Evolutionary conservation across 1,140 invertebrate species (phyloP).

Genomic region (Atta colombica): DNA sequence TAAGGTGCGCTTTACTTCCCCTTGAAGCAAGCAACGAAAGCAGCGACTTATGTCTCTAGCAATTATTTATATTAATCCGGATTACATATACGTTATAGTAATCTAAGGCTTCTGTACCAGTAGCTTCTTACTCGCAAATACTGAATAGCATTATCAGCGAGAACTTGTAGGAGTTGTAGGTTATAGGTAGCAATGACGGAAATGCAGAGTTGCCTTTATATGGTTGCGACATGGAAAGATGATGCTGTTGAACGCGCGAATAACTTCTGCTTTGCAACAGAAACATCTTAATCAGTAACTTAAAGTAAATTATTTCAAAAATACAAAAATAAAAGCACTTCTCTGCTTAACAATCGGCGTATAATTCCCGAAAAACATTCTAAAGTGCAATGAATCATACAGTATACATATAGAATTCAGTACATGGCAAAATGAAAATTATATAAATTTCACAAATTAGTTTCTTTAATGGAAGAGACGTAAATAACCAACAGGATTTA

Average conservation of each 20-base stretch:
- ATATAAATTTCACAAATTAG: conserved; percentile 3
- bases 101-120: conserved; percentile 1
- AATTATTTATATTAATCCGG: neutral
- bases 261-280: neutral
- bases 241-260: conserved; percentile 25
- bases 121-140: conserved; percentile 40
- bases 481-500: neutral
- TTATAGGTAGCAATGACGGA: neutral
- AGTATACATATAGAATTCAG: neutral
- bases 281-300: conserved; percentile 4
- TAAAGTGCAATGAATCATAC: neutral
- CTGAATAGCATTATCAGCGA: conserved; percentile 47
- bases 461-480: neutral
- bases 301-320: conserved; percentile 21
- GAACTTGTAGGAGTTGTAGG: conserved; percentile 26
- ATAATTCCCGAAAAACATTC: no score
- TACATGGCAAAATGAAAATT: neutral
- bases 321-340: neutral
- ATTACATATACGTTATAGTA: conserved; percentile 19
- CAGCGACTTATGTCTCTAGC: neutral
- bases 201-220: conserved; percentile 14
- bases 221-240: conserved; percentile 14
- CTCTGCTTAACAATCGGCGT: neutral
- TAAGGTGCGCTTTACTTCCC: neutral
- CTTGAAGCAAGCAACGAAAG: neutral